phyloP scores from a whole-genome alignment of 1,140 invertebrate genomes.

The Drosophila simulans region DNA sequence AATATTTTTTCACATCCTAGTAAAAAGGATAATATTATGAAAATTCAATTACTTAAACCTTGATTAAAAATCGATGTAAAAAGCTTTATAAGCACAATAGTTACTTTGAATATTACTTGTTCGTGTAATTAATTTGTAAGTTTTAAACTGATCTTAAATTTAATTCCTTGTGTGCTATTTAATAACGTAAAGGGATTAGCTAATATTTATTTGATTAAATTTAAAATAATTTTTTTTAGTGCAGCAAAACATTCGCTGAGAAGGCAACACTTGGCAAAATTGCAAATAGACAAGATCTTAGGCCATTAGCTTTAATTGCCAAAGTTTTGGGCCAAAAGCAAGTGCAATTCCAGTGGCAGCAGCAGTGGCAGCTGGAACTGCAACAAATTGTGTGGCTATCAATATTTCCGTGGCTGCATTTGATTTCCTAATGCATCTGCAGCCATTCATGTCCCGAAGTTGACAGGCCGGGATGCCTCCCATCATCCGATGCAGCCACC shows the following conservation, averaged over 20 bases:
- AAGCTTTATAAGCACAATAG: no score
- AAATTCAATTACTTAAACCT: no score
- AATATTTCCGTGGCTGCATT: conserved; percentile 71
- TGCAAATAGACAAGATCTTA: conserved; percentile 46
- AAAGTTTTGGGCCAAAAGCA: conserved; percentile 44
- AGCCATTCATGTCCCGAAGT: conserved; percentile 39
- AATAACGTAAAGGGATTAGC: no score
- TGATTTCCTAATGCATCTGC: conserved; percentile 74
- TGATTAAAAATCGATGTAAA: no score
- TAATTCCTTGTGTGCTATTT: no score
- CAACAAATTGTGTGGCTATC: conserved; percentile 71
- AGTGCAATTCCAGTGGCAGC: conserved; percentile 8
- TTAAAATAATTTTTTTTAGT: conserved; percentile 6
- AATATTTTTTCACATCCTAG: no score
- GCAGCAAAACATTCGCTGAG: conserved; percentile 20
- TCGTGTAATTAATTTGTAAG: no score
- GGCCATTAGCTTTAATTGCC: conserved; percentile 74
- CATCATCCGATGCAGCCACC: neutral
- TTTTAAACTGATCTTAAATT: no score
- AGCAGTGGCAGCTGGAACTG: conserved; percentile 48
- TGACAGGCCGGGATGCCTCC: conserved; percentile 29
- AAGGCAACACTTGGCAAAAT: conserved; percentile 47
- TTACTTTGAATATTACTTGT: no score
- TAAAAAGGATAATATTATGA: no score
- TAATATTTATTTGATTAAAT: no score